Conservation (phyloP, 2,888 invertebrate species). For the Pachymerium ferrugineum region DNA sequence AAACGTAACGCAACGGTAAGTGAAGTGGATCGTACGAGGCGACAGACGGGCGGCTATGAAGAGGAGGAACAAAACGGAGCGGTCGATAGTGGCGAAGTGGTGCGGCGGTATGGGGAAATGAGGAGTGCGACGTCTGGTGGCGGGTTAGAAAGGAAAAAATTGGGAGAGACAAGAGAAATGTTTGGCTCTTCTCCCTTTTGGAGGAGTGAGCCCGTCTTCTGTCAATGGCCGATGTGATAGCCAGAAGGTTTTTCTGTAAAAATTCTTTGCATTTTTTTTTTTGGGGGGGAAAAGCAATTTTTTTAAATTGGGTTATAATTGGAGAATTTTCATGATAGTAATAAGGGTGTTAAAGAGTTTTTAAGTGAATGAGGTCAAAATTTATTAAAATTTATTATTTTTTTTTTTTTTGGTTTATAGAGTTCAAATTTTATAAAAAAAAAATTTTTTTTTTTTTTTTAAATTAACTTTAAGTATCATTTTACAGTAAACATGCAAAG, state of each 20-base stretch:
- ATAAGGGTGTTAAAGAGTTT: too few relatives aligned
- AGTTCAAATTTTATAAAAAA: too few relatives aligned
- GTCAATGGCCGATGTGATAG: constrained; percentile 1
- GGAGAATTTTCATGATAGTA: too few relatives aligned
- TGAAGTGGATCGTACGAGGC: constrained; percentile 17
- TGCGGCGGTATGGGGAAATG: neutral
- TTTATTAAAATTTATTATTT: too few relatives aligned
- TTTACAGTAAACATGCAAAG: neutral
- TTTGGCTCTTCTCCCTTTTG: neutral
- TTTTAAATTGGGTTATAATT: too few relatives aligned
- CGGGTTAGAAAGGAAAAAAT: neutral
- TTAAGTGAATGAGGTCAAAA: too few relatives aligned
- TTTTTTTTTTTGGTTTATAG: too few relatives aligned
- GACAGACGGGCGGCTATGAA: constrained; percentile 7
- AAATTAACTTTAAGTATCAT: too few relatives aligned
- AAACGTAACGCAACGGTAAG: neutral
- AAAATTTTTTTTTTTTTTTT: too few relatives aligned
- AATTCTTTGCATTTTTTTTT: neutral
- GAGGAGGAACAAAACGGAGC: neutral
- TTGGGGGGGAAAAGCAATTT: too few relatives aligned
- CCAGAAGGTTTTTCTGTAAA: neutral
- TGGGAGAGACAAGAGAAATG: neutral
- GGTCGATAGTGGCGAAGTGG: neutral
- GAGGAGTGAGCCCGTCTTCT: neutral
- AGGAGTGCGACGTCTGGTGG: neutral